These are phyloP conservation scores for Eidolon helvum DNA, from an alignment of 2,113 vertebrate genomes.

Conservation along the genomic window DNA sequence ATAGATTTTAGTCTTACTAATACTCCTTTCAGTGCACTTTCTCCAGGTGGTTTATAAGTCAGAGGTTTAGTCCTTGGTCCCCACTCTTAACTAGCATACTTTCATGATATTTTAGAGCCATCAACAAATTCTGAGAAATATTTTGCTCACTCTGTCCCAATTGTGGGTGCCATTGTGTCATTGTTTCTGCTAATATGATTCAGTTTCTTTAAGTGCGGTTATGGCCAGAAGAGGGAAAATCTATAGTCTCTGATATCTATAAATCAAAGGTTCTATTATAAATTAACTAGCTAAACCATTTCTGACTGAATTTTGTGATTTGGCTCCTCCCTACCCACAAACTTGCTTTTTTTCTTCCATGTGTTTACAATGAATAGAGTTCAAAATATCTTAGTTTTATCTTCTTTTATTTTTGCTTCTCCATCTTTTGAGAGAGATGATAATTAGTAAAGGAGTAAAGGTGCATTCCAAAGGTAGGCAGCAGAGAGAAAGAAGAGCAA, in stretches of 20 bases:
- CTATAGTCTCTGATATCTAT: background rate
- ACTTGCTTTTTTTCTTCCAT: background rate
- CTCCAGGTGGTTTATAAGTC: background rate
- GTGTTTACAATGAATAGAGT: background rate
- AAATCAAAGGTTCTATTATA: background rate
- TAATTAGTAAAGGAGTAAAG: constrained; percentile 13
- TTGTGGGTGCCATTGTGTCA: background rate
- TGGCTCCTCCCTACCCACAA: background rate
- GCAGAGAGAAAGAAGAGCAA: background rate
- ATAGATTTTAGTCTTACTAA: background rate
- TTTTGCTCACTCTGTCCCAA: background rate
- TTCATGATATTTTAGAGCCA: background rate
- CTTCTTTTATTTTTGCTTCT: constrained; percentile 13
- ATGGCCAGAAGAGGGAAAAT: background rate
- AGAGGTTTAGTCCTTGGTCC: background rate
- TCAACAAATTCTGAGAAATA: background rate
- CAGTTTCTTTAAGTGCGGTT: background rate
- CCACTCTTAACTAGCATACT: background rate
- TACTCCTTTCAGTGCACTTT: background rate
- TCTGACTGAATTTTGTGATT: background rate
- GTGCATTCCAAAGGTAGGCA: background rate
- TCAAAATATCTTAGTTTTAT: background rate
- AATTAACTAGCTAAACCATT: background rate
- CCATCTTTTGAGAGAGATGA: background rate
- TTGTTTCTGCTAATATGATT: background rate